A percentile compares a stretch with the other conserved stretches of the same genome.
Conservation (phyloP, 2,888 invertebrate genomes). For the Holacanthella duospinosa region DNA sequence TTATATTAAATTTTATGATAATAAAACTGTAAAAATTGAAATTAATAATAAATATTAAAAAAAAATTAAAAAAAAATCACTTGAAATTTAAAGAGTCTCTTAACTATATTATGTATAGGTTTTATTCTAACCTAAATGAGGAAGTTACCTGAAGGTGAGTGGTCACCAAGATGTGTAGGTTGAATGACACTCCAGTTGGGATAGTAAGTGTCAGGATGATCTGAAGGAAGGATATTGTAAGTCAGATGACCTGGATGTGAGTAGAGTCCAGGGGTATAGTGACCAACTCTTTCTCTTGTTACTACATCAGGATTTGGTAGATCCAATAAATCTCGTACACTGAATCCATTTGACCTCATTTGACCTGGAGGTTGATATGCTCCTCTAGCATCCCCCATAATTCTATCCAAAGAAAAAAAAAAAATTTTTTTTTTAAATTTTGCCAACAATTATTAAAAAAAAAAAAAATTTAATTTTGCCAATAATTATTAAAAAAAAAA, state of each 20-base stretch:
- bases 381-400: background rate
- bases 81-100: too few species aligned
- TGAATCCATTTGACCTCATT: constrained; percentile 1
- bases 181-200: constrained; percentile 28
- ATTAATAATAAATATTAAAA: too few species aligned
- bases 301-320: background rate
- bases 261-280: constrained; percentile 9
- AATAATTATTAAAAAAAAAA: too few species aligned
- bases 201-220: constrained; percentile 7
- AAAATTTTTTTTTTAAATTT: too few species aligned
- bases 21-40: too few species aligned
- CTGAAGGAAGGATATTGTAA: background rate
- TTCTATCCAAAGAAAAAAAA: background rate
- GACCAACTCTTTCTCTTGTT: constrained; percentile 8
- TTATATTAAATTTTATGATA: too few species aligned
- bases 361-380: background rate
- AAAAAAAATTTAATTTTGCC: too few species aligned
- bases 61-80: too few species aligned
- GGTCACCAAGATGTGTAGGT: constrained; percentile 15
- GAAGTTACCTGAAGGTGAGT: background rate
- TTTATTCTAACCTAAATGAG: too few species aligned
- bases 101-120: too few species aligned
- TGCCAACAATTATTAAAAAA: too few species aligned
- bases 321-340: constrained; percentile 9
- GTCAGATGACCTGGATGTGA: constrained; percentile 1